Evolutionary conservation across 2,797 vertebrate genomes (phyloP), one percentile per base, ranked within the genome.

Genomic region (Pseudotriccus pelzelni): DNA sequence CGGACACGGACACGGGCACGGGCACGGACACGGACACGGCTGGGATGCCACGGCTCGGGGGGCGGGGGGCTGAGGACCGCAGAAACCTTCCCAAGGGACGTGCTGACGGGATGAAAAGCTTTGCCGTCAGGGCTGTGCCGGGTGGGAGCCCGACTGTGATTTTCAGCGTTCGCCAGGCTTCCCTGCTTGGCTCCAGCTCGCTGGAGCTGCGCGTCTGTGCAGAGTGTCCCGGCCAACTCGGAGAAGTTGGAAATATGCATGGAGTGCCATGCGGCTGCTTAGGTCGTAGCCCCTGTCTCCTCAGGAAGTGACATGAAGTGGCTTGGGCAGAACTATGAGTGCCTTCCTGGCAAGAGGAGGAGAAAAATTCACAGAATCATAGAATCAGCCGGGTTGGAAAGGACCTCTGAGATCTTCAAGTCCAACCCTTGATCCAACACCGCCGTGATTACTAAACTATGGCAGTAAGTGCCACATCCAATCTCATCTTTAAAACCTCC

Each of bases 231-330:
- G 50, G 62, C 44, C 62, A 47, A 17, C 0, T 4, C 4, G 0
- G 13, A 7, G 17, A 53, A 37, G 17, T 8, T 49, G 55, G 78
- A 49, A 89, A 37, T 10, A 10, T 0, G 2, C 0, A 0, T 18
- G 28, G 43, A 8, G 52, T 41, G 36, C 60, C 36, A 4, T 9
- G 73, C 2, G 22, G 47, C 21, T 75, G 21, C 52, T 70, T 32
- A 75, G 52, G 52, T 28, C 37, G 4, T 14, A 28, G 53, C 10
- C 18, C 41, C 11, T 10, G 7, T 43, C 43, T 52, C 2, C 0
- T 52, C 27, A 11, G 25, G 13, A 53, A 70, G 66, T 50, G 72
- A 15, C 19, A 13, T 8, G 66, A 49, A 56, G 6, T n/a, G 23
- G 19, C 28, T 80, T 63, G 14, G 53, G 59, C 49, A 30, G 69